Percentiles rank a stretch among this genome's conserved stretches.
These are phyloP conservation scores for Tichodroma muraria DNA, from an alignment of 2,113 vertebrate genomes.

Conservation along the genomic window DNA sequence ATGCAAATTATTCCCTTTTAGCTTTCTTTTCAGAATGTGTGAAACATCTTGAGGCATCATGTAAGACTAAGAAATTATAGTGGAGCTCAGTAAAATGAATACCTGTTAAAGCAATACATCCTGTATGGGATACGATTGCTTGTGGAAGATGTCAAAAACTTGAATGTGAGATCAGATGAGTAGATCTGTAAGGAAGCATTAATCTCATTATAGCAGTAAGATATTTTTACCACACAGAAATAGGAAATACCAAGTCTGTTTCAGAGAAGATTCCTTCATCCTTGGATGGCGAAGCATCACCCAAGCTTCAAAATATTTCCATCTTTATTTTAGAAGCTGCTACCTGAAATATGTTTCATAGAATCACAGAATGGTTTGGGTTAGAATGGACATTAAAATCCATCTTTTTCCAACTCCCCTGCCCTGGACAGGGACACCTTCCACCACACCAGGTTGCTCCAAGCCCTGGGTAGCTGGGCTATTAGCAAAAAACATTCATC, in stretches of 20 bases:
- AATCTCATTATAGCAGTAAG: not conserved
- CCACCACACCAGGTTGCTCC: not conserved
- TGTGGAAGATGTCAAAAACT: conserved; percentile 20
- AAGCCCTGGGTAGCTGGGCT: accelerated
- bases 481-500: not conserved
- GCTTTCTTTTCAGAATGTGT: conserved; percentile 32
- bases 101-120: conserved; percentile 30
- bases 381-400: not conserved
- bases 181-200: not conserved
- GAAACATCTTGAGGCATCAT: conserved; percentile 29
- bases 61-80: conserved; percentile 58
- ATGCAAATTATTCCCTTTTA: conserved; percentile 66
- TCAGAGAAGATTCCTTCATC: not conserved
- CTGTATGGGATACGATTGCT: not conserved
- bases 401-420: not conserved
- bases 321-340: not conserved
- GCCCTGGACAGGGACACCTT: not conserved
- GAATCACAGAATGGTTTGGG: not conserved
- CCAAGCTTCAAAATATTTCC: not conserved
- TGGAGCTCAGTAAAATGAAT: conserved; percentile 59
- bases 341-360: not conserved
- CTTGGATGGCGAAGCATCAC: not conserved
- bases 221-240: not conserved
- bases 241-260: not conserved
- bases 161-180: not conserved